Base-by-base conservation (phyloP, 2,113 vertebrate species). In the Lophotis ruficrista region DNA sequence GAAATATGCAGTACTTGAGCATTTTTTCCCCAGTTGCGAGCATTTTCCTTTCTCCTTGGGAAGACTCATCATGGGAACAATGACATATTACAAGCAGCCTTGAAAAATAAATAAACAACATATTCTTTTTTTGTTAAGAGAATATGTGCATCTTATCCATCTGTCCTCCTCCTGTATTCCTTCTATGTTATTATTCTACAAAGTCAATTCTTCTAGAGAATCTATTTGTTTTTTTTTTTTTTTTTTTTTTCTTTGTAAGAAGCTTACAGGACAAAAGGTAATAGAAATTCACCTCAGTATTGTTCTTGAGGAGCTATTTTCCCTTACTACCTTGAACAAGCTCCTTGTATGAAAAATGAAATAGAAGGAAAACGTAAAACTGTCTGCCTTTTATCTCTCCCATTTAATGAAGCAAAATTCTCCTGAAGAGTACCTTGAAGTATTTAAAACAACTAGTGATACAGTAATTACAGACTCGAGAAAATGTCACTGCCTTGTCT, bases 241-340 rank as follows among this genome's bases (percentile, higher is more conserved):
- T 94, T 92, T 81, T 94, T 81, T 58, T 0, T 57, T 5, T 50
- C 20, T 23, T n/a, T 82, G 24, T 93, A 90, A 96, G 93, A 94
- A 89, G 93, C 87, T 97, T 97, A 96, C 69, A 87, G 93, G 91
- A 97, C 94, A 97, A 89, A 95, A 96, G 97, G 87, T 94, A 97
- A 97, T 97, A 93, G 88, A 94, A 64, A 31, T 92, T 97, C 95
- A 94, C 94, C 85, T 93, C 92, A 57, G 1, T 90, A 92, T 96
- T 95, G 95, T 70, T 81, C 54, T 76, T 65, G 78, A 93, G 92
- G 94, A 97, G 89, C 78, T 95, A 56, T 95, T 94, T 91, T 87
- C 71, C 75, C 23, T 54, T 12, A 6, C 81, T 87, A 53, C 89
- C 81, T 96, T 80, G 38, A 75, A 92, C 89, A 92, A 94, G 85